Evolutionary conservation across 1,140 invertebrate genomes (phyloP), one percentile per base, ranked within the genome.

Genomic region (Nephila pilipes): DNA sequence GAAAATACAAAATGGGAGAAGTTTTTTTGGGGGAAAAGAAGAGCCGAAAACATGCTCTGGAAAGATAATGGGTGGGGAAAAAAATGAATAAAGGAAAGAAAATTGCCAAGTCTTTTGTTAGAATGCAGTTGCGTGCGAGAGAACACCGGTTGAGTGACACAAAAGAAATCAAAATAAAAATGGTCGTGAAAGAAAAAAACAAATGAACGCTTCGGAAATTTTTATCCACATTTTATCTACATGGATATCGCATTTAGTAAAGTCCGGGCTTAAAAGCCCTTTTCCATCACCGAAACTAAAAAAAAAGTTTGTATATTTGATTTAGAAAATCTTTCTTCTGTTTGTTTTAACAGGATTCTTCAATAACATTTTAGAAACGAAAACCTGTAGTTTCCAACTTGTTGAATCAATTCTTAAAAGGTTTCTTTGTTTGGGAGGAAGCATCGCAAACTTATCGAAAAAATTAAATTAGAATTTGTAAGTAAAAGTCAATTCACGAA

Each of bases 211-310:
- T 75, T n/a, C 8, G 8, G 80, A 38, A 81, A 81, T 54, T 75
- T 75, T 75, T 36, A 36, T 75, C 69, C 16, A 75, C 18, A 58
- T 65, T 36, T 87, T 25, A 63, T 54, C 63, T 65, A 88, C 85
- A 88, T 29, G 85, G 60, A 88, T 88, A 69, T 60, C 85, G 85
- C 85, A 65, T 88, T 88, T 88, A 32, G 60, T 69, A 46, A 69
- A 25, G 6, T 22, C 32, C 14, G 29, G 14, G n/a, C 29, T 88
- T 75, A 65, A 88, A 69, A 69, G 60, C 85, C 8, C 25, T 88
- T 88, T 88, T 22, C 63, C 20, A 81, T 25, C 18, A 16, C 6
- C 16, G 20, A 16, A 32, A 16, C 3, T 36, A 75, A 32, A 75
- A 32, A 60, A 60, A 1, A 32, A 75, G 20, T 16, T 16, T 3